Base-by-base conservation (phyloP, 2,113 vertebrate species). In the Mixornis gularis region DNA sequence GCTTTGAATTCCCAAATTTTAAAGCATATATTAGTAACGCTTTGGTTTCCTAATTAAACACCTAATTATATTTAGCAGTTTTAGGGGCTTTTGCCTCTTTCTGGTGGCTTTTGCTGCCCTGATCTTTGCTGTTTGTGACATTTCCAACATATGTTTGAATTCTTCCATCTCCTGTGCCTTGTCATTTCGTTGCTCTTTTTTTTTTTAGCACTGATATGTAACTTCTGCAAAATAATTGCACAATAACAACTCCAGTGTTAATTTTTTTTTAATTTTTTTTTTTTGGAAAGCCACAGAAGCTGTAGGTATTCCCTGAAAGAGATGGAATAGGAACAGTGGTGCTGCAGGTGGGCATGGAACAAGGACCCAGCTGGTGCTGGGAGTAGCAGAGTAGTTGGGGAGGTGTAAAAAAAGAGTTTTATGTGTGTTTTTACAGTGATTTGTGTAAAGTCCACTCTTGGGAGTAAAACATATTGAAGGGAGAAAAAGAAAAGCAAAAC, bases 91-190 rank as follows among this genome's bases (percentile, higher is more conserved):
- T 89, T 93, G 63, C 83, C 16, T 14, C 60, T 66, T 90, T 78
- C 65, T 83, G 64, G 2, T 92, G 79, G 52, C 25, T 94, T 94
- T 85, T 83, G 17, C 68, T 78, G 36, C 48, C 17, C 64, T 0
- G 4, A 10, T 88, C 83, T 78, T 86, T 46, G 55, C 85, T 34
- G 56, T n/a, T 59, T 24, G 53, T 80, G 88, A 90, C 83, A 94
- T 86, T 84, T 83, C 71, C 62, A 90, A 52, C 93, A 70, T 91
- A 87, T 94, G 90, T 64, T 90, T 86, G 65, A 80, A 38, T 84
- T 92, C 69, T 78, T 49, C 40, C 27, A 14, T 80, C 80, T 96
- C 90, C 14, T 17, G 48, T 78, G 53, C 44, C 90, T 86, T 73
- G 30, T 86, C 59, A 7, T 93, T 74, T 36, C 0, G 0, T 74